Evolutionary conservation across 2,797 vertebrate genomes (phyloP), one percentile per base, ranked within the genome.

Genomic region (Simalia tracyae): DNA sequence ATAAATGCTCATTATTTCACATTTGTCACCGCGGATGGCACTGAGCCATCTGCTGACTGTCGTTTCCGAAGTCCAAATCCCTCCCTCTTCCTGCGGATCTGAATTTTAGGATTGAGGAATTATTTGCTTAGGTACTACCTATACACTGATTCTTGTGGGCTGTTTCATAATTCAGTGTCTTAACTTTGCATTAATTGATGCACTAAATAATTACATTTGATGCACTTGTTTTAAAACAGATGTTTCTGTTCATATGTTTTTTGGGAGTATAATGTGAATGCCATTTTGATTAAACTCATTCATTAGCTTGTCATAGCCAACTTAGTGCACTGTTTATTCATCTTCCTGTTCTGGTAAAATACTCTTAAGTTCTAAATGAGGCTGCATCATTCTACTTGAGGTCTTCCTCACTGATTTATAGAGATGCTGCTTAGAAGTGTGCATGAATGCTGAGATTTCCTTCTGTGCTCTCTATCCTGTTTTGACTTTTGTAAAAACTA

Each of bases 401-500:
- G 93, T 50, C 93, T 64, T 91, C 89, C 90, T 93, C 91, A 95
- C 81, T 93, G 97, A 91, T 95, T 97, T 97, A 94, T 94, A 89
- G 96, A 97, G 95, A 93, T 94, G 90, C 97, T 54, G 84, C 92
- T 94, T 93, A 95, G 84, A 19, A 56, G 46, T 95, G 85, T 94
- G 95, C 95, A 97, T 93, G 97, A 96, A 94, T 92, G 96, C 93
- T 96, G 94, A 88, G 89, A 93, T 91, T 93, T 97, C 92, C 84
- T 90, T 92, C 1, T 87, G 95, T 92, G 91, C 95, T 96, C 92
- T 96, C 81, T 96, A 91, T 96, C 86, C 93, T 97, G 93, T 42
- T 95, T 84, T 95, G 92, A 95, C 91, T 97, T 97, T 97, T 96
- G 97, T 95, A 95, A 94, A 94, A 95, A 93, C 84, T 95, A 93